Conservation (phyloP, 2,113 vertebrate species). For the Larimichthys polyactis region DNA sequence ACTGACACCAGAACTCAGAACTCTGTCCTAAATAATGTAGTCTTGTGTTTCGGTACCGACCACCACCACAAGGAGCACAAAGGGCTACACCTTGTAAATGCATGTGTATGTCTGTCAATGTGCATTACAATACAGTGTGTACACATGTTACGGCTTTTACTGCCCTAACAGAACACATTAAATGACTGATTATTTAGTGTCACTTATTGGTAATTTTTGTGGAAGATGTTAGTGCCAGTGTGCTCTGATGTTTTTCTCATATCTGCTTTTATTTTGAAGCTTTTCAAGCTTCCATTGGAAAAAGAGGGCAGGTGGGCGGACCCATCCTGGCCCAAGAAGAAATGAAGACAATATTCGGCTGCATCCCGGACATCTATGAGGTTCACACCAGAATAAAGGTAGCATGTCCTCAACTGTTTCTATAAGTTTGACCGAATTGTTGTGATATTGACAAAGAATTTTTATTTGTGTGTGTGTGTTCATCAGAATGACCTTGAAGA, state of each 20-base stretch:
- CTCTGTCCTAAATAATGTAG: too few species aligned
- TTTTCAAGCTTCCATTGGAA: constrained; percentile 95
- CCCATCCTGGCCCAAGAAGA: constrained; percentile 97
- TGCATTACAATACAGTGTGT: neutral
- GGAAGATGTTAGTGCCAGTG: neutral
- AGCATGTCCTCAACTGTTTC: neutral
- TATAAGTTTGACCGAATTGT: too few species aligned
- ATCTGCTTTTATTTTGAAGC: constrained; percentile 73
- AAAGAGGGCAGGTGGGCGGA: constrained; percentile 95
- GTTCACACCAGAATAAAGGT: constrained; percentile 98
- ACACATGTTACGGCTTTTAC: neutral
- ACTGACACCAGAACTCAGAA: too few species aligned
- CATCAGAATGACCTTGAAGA: constrained; percentile 94
- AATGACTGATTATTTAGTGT: neutral
- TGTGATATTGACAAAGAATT: neutral
- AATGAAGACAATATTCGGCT: constrained; percentile 98
- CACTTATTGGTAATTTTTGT: neutral
- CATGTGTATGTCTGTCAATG: too few species aligned
- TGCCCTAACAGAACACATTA: neutral
- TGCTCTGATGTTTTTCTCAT: neutral
- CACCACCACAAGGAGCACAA: too few species aligned
- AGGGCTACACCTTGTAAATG: neutral
- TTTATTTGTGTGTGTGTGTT: constrained; percentile 16
- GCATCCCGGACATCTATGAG: constrained; percentile 97
- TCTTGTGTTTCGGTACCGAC: too few species aligned